phyloP scores from a whole-genome alignment of 1,140 invertebrate genomes.

The Drosophila erecta region DNA sequence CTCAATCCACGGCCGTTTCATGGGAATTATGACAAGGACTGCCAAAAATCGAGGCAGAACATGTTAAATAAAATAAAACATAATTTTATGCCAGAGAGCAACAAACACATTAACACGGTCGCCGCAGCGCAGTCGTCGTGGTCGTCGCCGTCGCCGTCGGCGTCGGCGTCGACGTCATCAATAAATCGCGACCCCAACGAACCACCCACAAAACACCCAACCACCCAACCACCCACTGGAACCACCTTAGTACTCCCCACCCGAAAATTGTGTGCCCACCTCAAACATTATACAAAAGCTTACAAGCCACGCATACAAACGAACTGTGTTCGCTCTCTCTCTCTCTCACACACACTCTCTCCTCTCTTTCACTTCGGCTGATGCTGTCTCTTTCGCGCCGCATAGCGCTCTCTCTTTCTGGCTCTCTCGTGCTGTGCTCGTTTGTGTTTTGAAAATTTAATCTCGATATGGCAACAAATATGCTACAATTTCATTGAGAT shows the following conservation, averaged over 20 bases:
- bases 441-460: constrained; percentile 84
- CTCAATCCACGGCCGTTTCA: constrained; percentile 27
- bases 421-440: constrained; percentile 61
- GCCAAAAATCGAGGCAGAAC: constrained; percentile 69
- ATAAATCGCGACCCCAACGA: constrained; percentile 77
- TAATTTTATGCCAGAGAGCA: constrained; percentile 79
- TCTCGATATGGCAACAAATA: constrained; percentile 83
- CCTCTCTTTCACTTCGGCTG: constrained; percentile 12
- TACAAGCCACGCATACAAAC: constrained; percentile 65
- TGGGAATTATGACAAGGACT: constrained; percentile 75
- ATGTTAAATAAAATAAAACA: constrained; percentile 83
- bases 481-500: constrained; percentile 83
- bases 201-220: constrained; percentile 55
- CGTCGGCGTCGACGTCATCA: constrained; percentile 70
- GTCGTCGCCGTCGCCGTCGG: constrained; percentile 48
- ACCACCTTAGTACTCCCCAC: constrained; percentile 8
- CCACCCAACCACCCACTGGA: constrained; percentile 51
- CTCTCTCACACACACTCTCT: constrained; percentile 24
- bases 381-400: constrained; percentile 12
- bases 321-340: constrained; percentile 26
- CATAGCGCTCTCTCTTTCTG: constrained; percentile 16
- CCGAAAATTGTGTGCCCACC: constrained; percentile 25
- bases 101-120: constrained; percentile 80
- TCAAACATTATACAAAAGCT: constrained; percentile 63
- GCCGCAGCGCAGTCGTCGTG: constrained; percentile 28